phyloP scores from a whole-genome alignment of 2,797 vertebrate genomes.

The Vipera latastei region DNA sequence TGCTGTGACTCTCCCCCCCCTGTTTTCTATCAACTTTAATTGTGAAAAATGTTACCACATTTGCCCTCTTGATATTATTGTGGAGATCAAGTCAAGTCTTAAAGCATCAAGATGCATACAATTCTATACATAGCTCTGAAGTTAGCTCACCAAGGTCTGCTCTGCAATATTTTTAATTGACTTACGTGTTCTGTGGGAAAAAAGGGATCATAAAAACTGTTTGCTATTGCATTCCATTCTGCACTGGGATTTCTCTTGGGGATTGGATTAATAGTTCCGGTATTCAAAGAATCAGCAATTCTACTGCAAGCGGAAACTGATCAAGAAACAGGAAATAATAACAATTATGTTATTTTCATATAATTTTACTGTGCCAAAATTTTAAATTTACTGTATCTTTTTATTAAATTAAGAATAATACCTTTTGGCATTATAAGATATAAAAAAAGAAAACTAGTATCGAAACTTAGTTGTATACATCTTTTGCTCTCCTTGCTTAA shows the following conservation, averaged over 20 bases:
- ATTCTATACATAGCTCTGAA: conserved; percentile 75
- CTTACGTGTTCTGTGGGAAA: conserved; percentile 81
- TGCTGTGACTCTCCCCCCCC: conserved; percentile 80
- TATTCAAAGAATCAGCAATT: conserved; percentile 72
- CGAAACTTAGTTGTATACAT: conserved; percentile 24
- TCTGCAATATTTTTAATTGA: conserved; percentile 77
- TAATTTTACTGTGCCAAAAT: conserved; percentile 62
- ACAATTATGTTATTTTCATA: conserved; percentile 68
- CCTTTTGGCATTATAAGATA: conserved; percentile 49
- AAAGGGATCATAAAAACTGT: conserved; percentile 77
- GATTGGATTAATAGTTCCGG: conserved; percentile 63
- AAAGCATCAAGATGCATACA: conserved; percentile 75
- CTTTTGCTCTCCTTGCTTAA: neutral
- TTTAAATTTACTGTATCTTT: conserved; percentile 55
- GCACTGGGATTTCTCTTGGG: conserved; percentile 70
- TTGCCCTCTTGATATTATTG: conserved; percentile 78
- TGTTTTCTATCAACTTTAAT: conserved; percentile 83
- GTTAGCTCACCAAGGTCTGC: conserved; percentile 76
- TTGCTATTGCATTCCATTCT: conserved; percentile 76
- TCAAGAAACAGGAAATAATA: conserved; percentile 75
- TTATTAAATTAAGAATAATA: conserved; percentile 54
- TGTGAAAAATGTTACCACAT: conserved; percentile 79
- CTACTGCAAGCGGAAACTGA: conserved; percentile 73
- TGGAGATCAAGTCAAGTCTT: conserved; percentile 73
- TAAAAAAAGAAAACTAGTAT: conserved; percentile 14